Evolutionary conservation across 2,888 invertebrate genomes (phyloP), one percentile per base, ranked within the genome.

Genomic region (Dasypogon diadema): DNA sequence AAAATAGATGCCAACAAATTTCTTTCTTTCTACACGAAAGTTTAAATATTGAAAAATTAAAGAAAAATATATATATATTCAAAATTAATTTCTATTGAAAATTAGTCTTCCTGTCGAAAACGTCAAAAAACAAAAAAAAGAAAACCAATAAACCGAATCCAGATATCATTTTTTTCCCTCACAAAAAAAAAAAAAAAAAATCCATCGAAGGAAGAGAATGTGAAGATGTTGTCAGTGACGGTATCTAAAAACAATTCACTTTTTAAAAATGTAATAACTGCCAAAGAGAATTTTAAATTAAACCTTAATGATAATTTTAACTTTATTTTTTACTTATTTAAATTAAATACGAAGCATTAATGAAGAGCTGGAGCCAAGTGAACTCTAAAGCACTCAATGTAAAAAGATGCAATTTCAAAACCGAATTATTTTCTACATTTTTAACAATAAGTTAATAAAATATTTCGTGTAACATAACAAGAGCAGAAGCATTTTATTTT

Each of bases 271-370:
- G 51, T 54, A 70, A 70, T 70, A 70, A 70, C 70, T 70, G 70
- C 70, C 70, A 70, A 70, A 70, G 70, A 70, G 54, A 68, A 68
- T 70, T 70, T 70, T 70, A 54, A 70, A 70, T 34, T 70, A 56
- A n/a, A 56, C 12, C 26, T 54, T 22, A 30, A 26, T 34, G 34
- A 16, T 54, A 34, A 26, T 30, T 54, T 70, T 70, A 70, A 70
- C 12, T 70, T 70, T 51, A 70, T 54, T 68, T n/a, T n/a, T 30
- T 68, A 68, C 46, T 68, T 51, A 51, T 68, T 51, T 68, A 68
- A 68, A 21, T 51, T 68, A 68, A 68, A 21, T 68, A 68, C 46
- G 42, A 37, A 68, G 54, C 22, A 21, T 54, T 54, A 70, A 46
- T 18, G n/a, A 65, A 65, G 48, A n/a, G n/a, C n/a, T n/a, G 51